phyloP scores from a whole-genome alignment of 2,797 vertebrate species.

The Benthosema pterotum region DNA sequence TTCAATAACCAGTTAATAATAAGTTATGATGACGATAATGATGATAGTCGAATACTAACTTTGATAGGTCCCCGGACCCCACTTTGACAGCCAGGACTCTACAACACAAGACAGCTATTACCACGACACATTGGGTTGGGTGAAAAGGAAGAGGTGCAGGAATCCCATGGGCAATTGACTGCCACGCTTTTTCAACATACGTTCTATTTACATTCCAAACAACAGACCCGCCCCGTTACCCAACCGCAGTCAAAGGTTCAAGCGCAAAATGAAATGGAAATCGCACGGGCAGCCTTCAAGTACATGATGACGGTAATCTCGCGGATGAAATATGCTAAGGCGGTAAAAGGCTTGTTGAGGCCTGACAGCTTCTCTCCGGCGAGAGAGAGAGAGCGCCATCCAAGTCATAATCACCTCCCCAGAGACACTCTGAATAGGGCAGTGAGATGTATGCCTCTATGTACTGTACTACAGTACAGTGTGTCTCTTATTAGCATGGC shows the following conservation, averaged over 20 bases:
- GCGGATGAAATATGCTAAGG: slow-evolving; percentile 27
- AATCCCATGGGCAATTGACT: slow-evolving; percentile 18
- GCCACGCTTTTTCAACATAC: not conserved
- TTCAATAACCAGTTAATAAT: no score
- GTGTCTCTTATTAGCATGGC: no score
- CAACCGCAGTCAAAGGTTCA: slow-evolving; percentile 20
- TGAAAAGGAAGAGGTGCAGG: not conserved
- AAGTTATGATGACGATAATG: no score
- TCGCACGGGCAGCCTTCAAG: slow-evolving; percentile 6
- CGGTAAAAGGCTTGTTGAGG: slow-evolving; percentile 19
- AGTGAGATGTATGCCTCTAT: no score
- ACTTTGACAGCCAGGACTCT: no score
- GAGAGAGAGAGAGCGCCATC: slow-evolving; percentile 14
- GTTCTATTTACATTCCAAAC: slow-evolving; percentile 11
- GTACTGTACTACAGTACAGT: no score
- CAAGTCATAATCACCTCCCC: slow-evolving; percentile 26
- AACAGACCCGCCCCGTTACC: slow-evolving; percentile 18
- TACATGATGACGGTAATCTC: slow-evolving; percentile 32
- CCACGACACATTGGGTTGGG: not conserved
- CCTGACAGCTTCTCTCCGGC: slow-evolving; percentile 41
- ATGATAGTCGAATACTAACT: no score
- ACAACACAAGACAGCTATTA: no score
- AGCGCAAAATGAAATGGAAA: slow-evolving; percentile 6
- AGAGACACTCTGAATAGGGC: no score
- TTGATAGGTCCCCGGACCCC: no score